These are phyloP conservation scores for Tuberolachnus salignus DNA, from an alignment of 2,888 invertebrate species.

Conservation along the genomic window DNA sequence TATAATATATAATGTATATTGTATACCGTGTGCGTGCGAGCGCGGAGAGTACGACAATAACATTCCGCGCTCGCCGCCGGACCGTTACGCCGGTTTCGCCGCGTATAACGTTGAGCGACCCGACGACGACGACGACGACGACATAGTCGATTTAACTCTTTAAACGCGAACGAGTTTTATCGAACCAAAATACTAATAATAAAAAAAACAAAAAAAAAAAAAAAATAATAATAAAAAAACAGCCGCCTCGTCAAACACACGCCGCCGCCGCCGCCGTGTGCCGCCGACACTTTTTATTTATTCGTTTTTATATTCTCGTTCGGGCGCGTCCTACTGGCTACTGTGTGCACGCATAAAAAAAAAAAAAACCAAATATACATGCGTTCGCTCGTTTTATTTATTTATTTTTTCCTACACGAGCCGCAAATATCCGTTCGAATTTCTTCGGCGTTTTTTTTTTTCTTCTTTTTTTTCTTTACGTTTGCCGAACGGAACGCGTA, in stretches of 20 bases:
- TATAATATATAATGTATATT: neutral
- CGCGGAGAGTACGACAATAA: constrained; percentile 1
- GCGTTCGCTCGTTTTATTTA: too few species aligned
- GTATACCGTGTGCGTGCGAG: neutral
- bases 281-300: constrained; percentile 44
- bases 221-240: neutral
- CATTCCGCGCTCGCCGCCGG: constrained; percentile 19
- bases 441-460: neutral
- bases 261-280: constrained; percentile 20
- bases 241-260: constrained; percentile 20
- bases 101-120: neutral
- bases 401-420: constrained; percentile 2
- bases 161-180: constrained; percentile 42
- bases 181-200: neutral
- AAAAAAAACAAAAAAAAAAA: too few species aligned
- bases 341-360: constrained; percentile 19
- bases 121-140: constrained; percentile 1
- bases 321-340: constrained; percentile 31
- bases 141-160: constrained; percentile 26
- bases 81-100: constrained; percentile 18
- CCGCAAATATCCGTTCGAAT: neutral
- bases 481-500: too few species aligned
- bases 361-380: neutral
- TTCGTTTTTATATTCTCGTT: constrained; percentile 40
- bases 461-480: too few species aligned